Base-by-base conservation (phyloP, 2,113 vertebrate species). In the Lates calcarifer region DNA sequence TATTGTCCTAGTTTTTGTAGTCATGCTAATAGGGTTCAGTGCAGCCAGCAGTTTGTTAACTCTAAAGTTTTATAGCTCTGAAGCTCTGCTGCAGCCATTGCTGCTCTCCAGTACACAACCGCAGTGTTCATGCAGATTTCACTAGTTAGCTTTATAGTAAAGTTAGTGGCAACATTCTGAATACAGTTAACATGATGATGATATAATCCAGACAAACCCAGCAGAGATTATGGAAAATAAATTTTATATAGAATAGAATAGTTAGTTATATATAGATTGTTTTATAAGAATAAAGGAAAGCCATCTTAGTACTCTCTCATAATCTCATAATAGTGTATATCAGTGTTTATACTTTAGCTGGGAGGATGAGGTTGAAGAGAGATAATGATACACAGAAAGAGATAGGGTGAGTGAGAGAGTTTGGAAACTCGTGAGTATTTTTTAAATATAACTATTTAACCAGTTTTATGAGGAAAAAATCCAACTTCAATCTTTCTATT, bases 371-470 rank as follows among this genome's bases (percentile, higher is more conserved):
- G 56, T 24, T 33, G 24, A 11, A 26, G 14, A 15, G 13, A 55
- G 28, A 47, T 73, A 73, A 55, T 58, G 51, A 74, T 17, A 41
- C 15, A 35, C 35, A 41, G 24, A 17, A 33, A 31, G 20, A 49
- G 11, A 33, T 5, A 37, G 24, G 4, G 17, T 17, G 39, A 28
- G 43, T 33, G 24, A 17, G n/a, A 5, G 31, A 53, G 14, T 69
- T 63, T 82, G 33, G n/a, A 58, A 53, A 51, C n/a, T 41, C 22
- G 62, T 69, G 45, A 18, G 7, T 65, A 45, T 43, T 47, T 33
- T 35, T 22, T 33, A 24, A 15, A 41, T 51, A 64, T n/a, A 51
- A 70, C 18, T 15, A n/a, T 49, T 65, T 31, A 69, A 37, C 33
- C 26, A 76, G 12, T 41, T 57, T 41, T 2, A 43, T 20, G 10